Percentiles rank a stretch among this genome's conserved stretches.
phyloP scores from a whole-genome alignment of 2,113 vertebrate species.

The Percopsis transmontana region DNA sequence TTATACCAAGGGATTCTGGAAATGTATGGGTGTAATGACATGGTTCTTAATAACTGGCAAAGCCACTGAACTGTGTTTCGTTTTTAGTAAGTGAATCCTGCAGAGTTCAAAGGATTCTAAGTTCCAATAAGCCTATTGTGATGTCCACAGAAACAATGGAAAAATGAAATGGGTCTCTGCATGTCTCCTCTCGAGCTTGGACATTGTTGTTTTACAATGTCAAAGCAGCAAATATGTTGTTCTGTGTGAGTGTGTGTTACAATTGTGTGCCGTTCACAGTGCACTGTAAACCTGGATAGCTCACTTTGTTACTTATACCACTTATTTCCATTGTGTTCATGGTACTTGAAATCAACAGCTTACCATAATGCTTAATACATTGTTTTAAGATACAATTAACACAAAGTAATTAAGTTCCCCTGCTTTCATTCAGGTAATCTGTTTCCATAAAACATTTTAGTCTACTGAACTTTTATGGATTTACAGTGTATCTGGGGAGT shows the following conservation, averaged over 20 bases:
- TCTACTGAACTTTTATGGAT: neutral
- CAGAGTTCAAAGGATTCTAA: slow-evolving; percentile 39
- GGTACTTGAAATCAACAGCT: too few relatives aligned
- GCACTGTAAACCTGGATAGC: too few relatives aligned
- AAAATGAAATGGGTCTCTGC: slow-evolving; percentile 36
- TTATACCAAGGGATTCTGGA: slow-evolving; percentile 65
- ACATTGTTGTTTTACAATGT: neutral
- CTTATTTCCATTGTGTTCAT: too few relatives aligned
- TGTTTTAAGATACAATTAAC: too few relatives aligned
- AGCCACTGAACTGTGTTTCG: slow-evolving; percentile 51
- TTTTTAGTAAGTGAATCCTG: slow-evolving; percentile 38
- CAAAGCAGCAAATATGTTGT: neutral
- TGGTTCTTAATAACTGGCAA: slow-evolving; percentile 55
- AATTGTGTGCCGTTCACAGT: too few relatives aligned
- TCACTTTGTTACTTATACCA: too few relatives aligned
- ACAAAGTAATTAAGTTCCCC: too few relatives aligned
- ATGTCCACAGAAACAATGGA: slow-evolving; percentile 37
- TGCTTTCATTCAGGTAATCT: too few relatives aligned
- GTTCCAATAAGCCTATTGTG: slow-evolving; percentile 44
- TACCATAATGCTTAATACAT: too few relatives aligned
- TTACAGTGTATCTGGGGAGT: slow-evolving; percentile 7
- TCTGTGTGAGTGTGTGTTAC: neutral
- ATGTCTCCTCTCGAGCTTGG: slow-evolving; percentile 2
- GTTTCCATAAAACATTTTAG: neutral
- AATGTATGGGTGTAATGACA: slow-evolving; percentile 69